phyloP scores from a whole-genome alignment of 2,113 vertebrate genomes.

The Piprites chloris region DNA sequence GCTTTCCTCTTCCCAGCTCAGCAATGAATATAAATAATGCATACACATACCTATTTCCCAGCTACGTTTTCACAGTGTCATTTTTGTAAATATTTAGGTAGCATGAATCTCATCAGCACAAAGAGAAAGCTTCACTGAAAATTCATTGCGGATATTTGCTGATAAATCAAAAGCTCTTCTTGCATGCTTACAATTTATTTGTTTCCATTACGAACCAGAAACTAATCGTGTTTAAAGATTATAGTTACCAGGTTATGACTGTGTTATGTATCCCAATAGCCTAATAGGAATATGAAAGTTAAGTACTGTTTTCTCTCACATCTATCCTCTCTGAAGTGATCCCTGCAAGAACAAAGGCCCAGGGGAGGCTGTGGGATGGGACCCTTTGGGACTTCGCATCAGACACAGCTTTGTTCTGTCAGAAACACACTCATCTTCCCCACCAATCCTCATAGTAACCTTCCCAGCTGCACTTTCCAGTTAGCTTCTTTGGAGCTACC shows the following conservation, averaged over 20 bases:
- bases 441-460: constrained; percentile 8
- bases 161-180: constrained; percentile 72
- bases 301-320: constrained; percentile 46
- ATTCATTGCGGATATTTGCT: constrained; percentile 69
- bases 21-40: constrained; percentile 76
- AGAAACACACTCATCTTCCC: constrained; percentile 55
- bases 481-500: constrained; percentile 61
- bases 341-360: constrained; percentile 47
- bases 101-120: constrained; percentile 78
- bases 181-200: constrained; percentile 75
- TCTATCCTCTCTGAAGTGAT: constrained; percentile 60
- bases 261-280: constrained; percentile 60
- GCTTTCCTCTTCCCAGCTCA: constrained; percentile 66
- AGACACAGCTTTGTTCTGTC: constrained; percentile 23
- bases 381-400: constrained; percentile 46
- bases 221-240: constrained; percentile 64
- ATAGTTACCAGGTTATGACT: constrained; percentile 68
- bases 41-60: constrained; percentile 73
- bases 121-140: constrained; percentile 77
- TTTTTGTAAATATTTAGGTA: constrained; percentile 85
- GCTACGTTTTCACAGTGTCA: constrained; percentile 90
- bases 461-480: constrained; percentile 45
- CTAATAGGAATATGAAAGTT: constrained; percentile 69
- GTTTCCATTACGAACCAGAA: constrained; percentile 67
- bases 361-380: constrained; percentile 61